Base-by-base conservation (phyloP, 2,888 invertebrate genomes). In the Cylloceria caligata region DNA sequence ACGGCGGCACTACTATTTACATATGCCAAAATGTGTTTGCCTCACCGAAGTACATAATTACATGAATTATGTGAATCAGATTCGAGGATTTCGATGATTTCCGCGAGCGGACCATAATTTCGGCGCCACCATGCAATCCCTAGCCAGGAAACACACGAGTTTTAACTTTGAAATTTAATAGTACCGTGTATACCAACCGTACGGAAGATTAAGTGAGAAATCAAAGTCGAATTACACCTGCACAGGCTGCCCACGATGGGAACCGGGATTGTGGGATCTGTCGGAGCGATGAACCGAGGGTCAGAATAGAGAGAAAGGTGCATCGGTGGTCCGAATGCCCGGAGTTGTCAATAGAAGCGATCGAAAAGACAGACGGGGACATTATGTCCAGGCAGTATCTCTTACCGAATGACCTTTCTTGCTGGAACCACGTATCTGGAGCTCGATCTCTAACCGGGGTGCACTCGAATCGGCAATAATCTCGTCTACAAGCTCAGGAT, bases 31-130 rank as follows among this genome's bases (percentile, higher is more conserved):
- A 11, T 24, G 68, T 24, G 45, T 71, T 57, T 30, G 69, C 55
- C 67, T 55, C 55, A 24, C 39, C 13, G 55, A n/a, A 55, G 36
- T 24, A 19, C 30, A 55, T 77, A 80, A 83, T 83, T 72, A 81
- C 78, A 82, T 77, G 73, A 62, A 85, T 85, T 84, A 83, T 68
- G 73, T 73, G 75, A 83, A 73, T 76, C 77, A 73, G 80, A 78
- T 75, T 55, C 42, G 52, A 45, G 65, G 64, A 60, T 74, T 82
- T 79, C 69, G 67, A 76, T 73, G 65, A 55, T 82, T 84, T 84
- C 71, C 64, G 47, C 73, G 76, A 34, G 39, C 62, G 45, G 68
- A 42, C 72, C 62, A 39, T 76, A 76, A 82, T 84, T 84, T 80
- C 34, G 30, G 55, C 21, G 39, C 30, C 27, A 42, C 60, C 39